Conservation (phyloP, 1,140 invertebrate species). For the Cydia splendana region DNA sequence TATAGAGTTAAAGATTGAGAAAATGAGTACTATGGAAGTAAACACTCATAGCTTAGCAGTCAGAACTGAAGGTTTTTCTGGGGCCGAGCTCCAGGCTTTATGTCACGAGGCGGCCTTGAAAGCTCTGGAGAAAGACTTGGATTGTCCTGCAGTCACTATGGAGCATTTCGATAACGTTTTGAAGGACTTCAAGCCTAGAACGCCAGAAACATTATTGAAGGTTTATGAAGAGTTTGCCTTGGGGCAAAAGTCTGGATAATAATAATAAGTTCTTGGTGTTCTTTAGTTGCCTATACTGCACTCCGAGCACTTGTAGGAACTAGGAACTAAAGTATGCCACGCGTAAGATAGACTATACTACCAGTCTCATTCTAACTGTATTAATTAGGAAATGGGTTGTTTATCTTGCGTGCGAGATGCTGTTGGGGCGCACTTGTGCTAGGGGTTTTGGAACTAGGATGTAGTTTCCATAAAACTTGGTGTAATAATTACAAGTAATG, state of each 20-base stretch:
- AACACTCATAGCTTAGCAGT: conserved; percentile 81
- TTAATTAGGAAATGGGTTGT: no score
- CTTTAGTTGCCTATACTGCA: not conserved
- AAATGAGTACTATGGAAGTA: conserved; percentile 84
- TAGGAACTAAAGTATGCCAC: no score
- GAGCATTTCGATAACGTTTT: conserved; percentile 66
- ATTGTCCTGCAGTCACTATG: conserved; percentile 63
- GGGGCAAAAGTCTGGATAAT: conserved; percentile 53
- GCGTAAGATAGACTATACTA: no score
- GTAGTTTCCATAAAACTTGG: no score
- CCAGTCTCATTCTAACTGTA: no score
- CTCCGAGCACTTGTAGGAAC: no score
- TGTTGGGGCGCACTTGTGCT: no score
- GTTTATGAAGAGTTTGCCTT: conserved; percentile 69
- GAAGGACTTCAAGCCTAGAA: conserved; percentile 65
- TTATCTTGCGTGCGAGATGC: no score
- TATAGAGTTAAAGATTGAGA: conserved; percentile 80
- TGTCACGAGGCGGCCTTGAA: conserved; percentile 87
- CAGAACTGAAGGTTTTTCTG: conserved; percentile 85
- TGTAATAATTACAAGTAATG: no score
- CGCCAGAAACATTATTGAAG: conserved; percentile 58
- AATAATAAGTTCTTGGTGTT: conserved; percentile 38
- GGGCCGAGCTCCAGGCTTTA: conserved; percentile 88
- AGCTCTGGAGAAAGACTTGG: conserved; percentile 80
- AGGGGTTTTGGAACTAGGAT: no score